Evolutionary conservation across 2,888 invertebrate species (phyloP).

Genomic region (Eustalomyia histrio): DNA sequence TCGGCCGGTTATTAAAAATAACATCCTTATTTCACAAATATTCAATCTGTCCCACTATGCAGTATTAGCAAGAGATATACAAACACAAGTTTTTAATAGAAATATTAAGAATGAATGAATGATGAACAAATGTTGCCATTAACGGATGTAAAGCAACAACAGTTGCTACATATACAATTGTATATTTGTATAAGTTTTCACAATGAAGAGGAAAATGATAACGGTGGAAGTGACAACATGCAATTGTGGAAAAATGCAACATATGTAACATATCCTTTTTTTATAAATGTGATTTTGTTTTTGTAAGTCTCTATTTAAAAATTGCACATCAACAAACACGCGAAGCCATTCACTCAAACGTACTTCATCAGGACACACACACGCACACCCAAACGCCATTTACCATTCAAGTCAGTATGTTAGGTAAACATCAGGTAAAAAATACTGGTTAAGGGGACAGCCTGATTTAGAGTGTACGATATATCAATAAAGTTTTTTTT

Average conservation of each 20-base stretch:
- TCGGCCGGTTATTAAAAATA: no score
- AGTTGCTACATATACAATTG: slow-evolving; percentile 25
- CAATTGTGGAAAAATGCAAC: slow-evolving; percentile 30
- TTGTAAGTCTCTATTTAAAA: slow-evolving; percentile 13
- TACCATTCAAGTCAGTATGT: slow-evolving; percentile 53
- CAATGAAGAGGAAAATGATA: slow-evolving; percentile 25
- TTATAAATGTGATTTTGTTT: slow-evolving; percentile 16
- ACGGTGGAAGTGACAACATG: slow-evolving; percentile 29
- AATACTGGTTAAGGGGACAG: no score
- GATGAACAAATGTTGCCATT: slow-evolving; percentile 61
- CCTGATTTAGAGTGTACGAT: no score
- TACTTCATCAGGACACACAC: not conserved
- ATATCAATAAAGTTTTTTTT: no score
- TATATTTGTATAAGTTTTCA: not conserved
- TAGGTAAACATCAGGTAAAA: slow-evolving; percentile 62
- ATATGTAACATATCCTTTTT: not conserved
- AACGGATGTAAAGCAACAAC: slow-evolving; percentile 61
- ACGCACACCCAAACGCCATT: not conserved
- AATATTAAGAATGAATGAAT: slow-evolving; percentile 60
- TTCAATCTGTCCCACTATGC: no score
- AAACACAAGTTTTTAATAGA: slow-evolving; percentile 41
- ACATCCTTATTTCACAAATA: no score
- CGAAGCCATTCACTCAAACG: not conserved
- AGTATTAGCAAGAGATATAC: slow-evolving; percentile 10
- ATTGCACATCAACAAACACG: slow-evolving; percentile 23